A percentile compares a stretch with the other conserved stretches of the same genome.
Evolutionary conservation across 2,113 vertebrate genomes (phyloP).

Genomic region (Caretta caretta): DNA sequence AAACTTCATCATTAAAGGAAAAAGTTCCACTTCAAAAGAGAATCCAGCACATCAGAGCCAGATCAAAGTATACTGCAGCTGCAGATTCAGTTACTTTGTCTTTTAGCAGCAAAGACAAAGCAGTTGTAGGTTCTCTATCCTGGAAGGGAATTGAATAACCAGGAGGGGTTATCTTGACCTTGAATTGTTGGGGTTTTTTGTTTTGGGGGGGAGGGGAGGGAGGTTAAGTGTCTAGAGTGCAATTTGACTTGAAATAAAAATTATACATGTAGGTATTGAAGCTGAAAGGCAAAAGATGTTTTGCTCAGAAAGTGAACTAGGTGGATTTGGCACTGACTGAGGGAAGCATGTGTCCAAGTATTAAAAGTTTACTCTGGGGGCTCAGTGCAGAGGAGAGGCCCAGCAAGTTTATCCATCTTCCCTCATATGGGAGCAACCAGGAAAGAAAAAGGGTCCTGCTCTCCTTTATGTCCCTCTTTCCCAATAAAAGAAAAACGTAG

Average conservation of each 20-base stretch:
- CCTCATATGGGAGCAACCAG: rapidly evolving
- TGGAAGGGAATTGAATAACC: not conserved
- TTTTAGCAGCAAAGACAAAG: not conserved
- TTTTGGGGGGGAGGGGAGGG: rapidly evolving
- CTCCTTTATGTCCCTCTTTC: not conserved
- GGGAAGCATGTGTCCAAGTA: no score
- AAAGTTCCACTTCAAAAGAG: not conserved
- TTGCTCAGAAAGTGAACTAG: not conserved
- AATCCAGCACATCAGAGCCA: rapidly evolving
- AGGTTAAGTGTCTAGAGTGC: not conserved
- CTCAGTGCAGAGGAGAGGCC: rapidly evolving
- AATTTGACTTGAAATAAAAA: not conserved
- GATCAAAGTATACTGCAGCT: not conserved
- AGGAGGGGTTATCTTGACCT: not conserved
- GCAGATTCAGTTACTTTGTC: not conserved
- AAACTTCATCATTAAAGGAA: not conserved
- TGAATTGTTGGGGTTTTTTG: not conserved
- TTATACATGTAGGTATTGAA: rapidly evolving
- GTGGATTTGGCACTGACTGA: no score
- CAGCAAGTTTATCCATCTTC: rapidly evolving
- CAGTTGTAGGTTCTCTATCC: not conserved
- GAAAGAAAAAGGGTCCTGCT: not conserved
- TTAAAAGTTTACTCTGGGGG: rapidly evolving
- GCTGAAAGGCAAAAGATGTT: not conserved
- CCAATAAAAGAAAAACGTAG: not conserved